Conservation (phyloP, 2,113 vertebrate genomes). For the Proteles cristata region DNA sequence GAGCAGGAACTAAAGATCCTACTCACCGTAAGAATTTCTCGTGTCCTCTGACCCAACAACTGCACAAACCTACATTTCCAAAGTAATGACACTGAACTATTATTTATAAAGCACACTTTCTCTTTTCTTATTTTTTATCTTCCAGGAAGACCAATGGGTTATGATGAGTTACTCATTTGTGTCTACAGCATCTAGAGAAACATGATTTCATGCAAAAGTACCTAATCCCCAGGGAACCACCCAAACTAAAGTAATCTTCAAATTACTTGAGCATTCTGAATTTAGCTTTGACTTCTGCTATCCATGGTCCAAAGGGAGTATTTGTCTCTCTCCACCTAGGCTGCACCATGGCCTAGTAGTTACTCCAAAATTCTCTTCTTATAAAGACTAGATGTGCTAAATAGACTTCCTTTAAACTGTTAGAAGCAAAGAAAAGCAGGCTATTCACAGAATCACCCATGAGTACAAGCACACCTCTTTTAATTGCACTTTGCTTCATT, state of each 20-base stretch:
- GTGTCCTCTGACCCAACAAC: background rate
- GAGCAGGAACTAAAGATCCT: background rate
- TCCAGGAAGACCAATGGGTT: slow-evolving; percentile 12
- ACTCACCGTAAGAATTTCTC: background rate
- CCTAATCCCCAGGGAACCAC: background rate
- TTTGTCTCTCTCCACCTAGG: background rate
- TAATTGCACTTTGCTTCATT: background rate
- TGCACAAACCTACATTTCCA: background rate
- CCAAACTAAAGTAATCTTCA: background rate
- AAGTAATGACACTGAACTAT: background rate
- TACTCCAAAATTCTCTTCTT: background rate
- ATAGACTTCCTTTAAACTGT: background rate
- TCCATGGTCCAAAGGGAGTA: background rate
- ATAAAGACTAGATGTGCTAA: background rate
- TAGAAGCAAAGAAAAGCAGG: background rate
- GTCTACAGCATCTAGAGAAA: slow-evolving; percentile 15
- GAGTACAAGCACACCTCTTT: background rate
- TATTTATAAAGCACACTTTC: slow-evolving; percentile 18
- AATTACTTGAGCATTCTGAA: background rate
- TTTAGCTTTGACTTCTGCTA: background rate
- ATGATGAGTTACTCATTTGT: background rate
- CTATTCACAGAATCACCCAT: background rate
- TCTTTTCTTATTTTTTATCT: background rate
- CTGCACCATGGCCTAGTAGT: background rate
- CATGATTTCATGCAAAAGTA: background rate